Evolutionary conservation across 2,888 invertebrate species (phyloP).

Genomic region (Acanthosepion pharaonis): DNA sequence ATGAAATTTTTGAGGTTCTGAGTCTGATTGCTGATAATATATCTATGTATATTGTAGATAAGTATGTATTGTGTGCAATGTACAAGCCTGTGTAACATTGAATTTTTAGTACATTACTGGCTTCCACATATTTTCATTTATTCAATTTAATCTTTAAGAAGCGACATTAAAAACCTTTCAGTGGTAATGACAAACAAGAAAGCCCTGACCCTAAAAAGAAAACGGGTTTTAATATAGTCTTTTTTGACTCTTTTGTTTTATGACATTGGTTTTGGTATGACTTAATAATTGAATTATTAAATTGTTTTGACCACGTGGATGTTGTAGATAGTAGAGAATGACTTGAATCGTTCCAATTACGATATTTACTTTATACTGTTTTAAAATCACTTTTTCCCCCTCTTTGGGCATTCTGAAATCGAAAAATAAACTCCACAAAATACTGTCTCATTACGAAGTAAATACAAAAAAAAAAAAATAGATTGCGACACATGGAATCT

Average conservation of each 20-base stretch:
- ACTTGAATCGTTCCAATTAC: too few relatives aligned
- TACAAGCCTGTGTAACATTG: not conserved
- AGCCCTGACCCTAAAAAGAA: too few relatives aligned
- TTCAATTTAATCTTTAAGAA: not conserved
- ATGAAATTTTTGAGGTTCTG: too few relatives aligned
- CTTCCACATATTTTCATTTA: not conserved
- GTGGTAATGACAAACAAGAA: not conserved
- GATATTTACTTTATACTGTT: too few relatives aligned
- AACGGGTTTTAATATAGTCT: too few relatives aligned
- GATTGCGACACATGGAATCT: not conserved
- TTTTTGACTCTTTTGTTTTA: too few relatives aligned
- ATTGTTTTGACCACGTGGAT: not conserved
- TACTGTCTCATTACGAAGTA: not conserved
- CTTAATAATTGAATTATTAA: too few relatives aligned
- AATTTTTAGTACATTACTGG: not conserved
- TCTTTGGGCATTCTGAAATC: too few relatives aligned
- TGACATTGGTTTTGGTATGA: too few relatives aligned
- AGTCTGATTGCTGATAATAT: too few relatives aligned
- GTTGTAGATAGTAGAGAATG: not conserved
- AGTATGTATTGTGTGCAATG: not conserved
- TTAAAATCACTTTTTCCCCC: too few relatives aligned
- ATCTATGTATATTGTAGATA: not conserved
- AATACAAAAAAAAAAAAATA: not conserved
- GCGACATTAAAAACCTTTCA: not conserved
- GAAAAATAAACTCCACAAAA: too few relatives aligned